Evolutionary conservation across 2,888 invertebrate genomes (phyloP), one percentile per base, ranked within the genome.

Genomic region (Oscheius sp.): DNA sequence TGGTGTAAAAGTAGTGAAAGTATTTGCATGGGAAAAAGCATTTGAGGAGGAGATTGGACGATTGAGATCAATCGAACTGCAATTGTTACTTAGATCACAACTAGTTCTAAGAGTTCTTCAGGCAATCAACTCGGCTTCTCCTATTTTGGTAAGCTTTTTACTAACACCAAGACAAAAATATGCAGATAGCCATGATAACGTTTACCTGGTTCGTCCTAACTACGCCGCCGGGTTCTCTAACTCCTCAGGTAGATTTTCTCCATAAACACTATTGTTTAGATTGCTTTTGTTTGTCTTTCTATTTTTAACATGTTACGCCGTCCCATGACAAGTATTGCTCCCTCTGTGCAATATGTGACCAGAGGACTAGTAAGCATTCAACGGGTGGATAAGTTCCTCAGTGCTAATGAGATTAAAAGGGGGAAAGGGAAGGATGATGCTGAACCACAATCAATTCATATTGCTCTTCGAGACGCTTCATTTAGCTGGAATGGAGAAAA

Each of bases 231-330:
- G 50, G 41, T 20, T 45, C 59, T 28, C 38, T 67, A 26, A 59
- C 67, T 17, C 67, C 67, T 24, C 67, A 67, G 26, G 63, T 63
- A 30, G 32, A 17, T 41, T 12, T 6, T 17, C 41, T 20, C n/a
- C n/a, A 47, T 2, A 47, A 30, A 33, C 2, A 6, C 14, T 26
- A 36, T 64, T 26, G 65, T 74, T 17, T 64, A 74, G 67, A 68
- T 73, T 28, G 75, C 75, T 0, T 75, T 75, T 24, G 75, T 75
- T 0, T 22, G 69, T 26, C 68, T 75, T 17, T 68, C 68, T 17
- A 56, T 75, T 20, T 75, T 75, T 72, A 75, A 75, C 41, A 73
- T 73, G 54, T 67, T 73, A 57, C 63, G 75, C 32, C 45, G 73
- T 36, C 75, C 75, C 1, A 59, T 75, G 45, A 56, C 71, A 22